These are phyloP conservation scores for Brevimyrus niger DNA, from an alignment of 2,113 vertebrate genomes.

Conservation along the genomic window DNA sequence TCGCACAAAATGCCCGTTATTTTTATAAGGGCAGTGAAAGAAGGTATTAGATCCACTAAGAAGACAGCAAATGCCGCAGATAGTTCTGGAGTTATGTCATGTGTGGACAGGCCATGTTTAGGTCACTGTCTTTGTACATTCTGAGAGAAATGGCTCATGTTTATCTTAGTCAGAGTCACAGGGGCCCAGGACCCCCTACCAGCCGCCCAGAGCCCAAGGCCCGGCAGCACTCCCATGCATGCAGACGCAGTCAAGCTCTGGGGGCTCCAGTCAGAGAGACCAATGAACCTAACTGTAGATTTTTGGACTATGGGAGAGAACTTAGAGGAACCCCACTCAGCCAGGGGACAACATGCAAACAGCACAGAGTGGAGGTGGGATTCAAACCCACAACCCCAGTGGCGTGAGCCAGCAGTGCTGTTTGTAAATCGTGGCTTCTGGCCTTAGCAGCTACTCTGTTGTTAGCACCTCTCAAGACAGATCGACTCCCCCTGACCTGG, in stretches of 20 bases:
- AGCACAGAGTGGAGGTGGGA: neutral
- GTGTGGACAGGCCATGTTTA: neutral
- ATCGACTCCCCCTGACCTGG: neutral
- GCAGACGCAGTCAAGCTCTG: neutral
- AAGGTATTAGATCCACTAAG: neutral
- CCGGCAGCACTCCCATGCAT: neutral
- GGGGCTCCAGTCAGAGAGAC: neutral
- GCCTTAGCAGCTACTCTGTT: neutral
- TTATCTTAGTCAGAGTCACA: neutral
- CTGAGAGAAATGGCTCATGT: neutral
- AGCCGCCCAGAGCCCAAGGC: neutral
- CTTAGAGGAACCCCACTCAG: neutral
- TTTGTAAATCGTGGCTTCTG: neutral
- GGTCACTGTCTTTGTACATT: neutral
- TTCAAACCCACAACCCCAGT: neutral
- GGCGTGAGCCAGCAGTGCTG: neutral
- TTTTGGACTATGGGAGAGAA: neutral
- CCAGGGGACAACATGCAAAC: neutral
- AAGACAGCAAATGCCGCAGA: neutral
- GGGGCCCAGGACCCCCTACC: neutral
- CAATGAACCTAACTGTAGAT: neutral
- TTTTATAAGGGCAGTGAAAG: neutral
- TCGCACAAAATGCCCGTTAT: neutral
- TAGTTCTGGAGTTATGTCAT: neutral
- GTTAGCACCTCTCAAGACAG: neutral